Evolutionary conservation across 2,797 vertebrate genomes (phyloP), one percentile per base, ranked within the genome.

Genomic region (Hoplostethus atlanticus): DNA sequence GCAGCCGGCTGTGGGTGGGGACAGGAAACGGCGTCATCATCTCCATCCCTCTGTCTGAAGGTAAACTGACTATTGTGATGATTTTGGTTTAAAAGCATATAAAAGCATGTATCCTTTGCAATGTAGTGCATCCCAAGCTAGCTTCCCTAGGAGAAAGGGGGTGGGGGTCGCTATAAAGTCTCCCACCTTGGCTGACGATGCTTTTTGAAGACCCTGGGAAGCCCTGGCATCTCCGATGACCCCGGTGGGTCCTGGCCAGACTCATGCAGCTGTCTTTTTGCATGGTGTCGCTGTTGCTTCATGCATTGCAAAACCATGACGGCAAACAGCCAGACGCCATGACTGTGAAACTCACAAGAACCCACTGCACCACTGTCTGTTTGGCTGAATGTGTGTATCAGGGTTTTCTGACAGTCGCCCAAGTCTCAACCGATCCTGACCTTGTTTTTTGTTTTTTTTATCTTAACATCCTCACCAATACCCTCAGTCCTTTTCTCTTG

Each of bases 21-120:
- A 99, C 98, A 0, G 98, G 98, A 81, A 99, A 99, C 0, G 98
- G 98, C 0, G 98, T 99, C 9, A 97, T 99, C 92, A 97, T 99
- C 94, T 99, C 98, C 80, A 99, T 99, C 87, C 98, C 98, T 0
- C 74, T 99, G 64, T 98, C 97, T 38, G 97, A 98, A 92, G 97
- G 98, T 99, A 86, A 34, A 40, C 38, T 40, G 7, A 40, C 38
- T 8, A 3, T 11, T 40, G 8, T 40, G 38, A 11, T 40, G 38
- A 11, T 40, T 40, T 40, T 40, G 38, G 10, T 40, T 8, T 40
- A 40, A 40, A 40, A 40, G 8, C 38, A 40, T 40, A 40, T 9
- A 8, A 40, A 40, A 40, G 38, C 9, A 6, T 9, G 38, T 40
- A 6, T 2, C 9, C 38, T 40, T 2, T 40, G 38, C 9, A 40